Base-by-base conservation (phyloP, 2,113 vertebrate species). In the Cryptotis parvus region DNA sequence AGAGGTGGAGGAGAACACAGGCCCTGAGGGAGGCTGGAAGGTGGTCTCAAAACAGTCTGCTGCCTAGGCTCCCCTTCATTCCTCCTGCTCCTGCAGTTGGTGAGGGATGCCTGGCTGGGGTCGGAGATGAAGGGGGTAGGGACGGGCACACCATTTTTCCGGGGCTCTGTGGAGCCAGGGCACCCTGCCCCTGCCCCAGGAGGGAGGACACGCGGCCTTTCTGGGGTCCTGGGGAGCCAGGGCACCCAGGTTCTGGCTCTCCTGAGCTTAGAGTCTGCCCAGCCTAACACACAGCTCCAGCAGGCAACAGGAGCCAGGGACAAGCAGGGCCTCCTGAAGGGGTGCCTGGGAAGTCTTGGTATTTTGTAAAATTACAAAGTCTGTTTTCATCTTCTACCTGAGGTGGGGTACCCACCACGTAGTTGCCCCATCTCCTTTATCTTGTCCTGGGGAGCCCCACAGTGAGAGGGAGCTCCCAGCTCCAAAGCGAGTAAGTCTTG, bases 1-100 rank as follows among this genome's bases (percentile, higher is more conserved):
- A 61, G 49, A 79, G 55, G 2, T 39, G n/a, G 37, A 69, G 90
- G 84, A 75, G n/a, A 74, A 79, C 22, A 88, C 39, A 87, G 83
- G 63, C 29, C 55, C 6, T 15, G 74, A 33, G 90, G 35, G 81
- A 70, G 61, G 27, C 45, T 4, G 6, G 73, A n/a, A 82, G 41
- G 85, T 31, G 84, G 72, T 91, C 65, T 29, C 1, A 26, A 65
- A 81, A 75, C 16, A 72, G 55, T 58, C 9, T 3, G 16, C 15
- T 6, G 26, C 4, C 26, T 29, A 65, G 61, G 61, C 18, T 27
- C 68, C 82, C 26, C 14, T 45, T 27, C 29, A 49, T 1, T 9
- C 43, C 14, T 65, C 18, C 61, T 5, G 26, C 63, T 33, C n/a
- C n/a, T n/a, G n/a, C n/a, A n/a, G n/a, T n/a, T n/a, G n/a, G n/a